Conservation (phyloP, 2,113 vertebrate species). For the Harpagus bidentatus region DNA sequence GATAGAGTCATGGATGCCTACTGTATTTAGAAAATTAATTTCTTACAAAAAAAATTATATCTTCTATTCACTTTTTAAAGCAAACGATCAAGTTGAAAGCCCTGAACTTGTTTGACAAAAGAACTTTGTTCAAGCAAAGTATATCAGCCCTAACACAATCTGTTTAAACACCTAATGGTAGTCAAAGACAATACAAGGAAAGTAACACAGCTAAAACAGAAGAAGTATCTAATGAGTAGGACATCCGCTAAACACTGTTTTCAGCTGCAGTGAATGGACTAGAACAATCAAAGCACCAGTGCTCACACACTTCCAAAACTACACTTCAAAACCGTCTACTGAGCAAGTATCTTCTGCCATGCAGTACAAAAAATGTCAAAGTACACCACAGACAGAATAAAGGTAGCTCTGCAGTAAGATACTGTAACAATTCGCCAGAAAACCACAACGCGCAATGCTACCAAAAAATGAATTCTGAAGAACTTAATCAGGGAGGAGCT, state of each 20-base stretch:
- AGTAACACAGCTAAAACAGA: not conserved
- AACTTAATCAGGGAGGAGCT: not conserved
- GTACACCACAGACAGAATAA: not conserved
- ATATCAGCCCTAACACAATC: not conserved
- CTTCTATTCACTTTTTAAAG: not conserved
- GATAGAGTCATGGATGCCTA: not conserved
- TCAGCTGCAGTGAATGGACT: not conserved
- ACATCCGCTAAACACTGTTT: not conserved
- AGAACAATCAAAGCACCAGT: not conserved
- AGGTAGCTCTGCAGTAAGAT: not conserved
- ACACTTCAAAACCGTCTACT: not conserved
- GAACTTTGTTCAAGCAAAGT: not conserved
- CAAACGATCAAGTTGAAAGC: not conserved
- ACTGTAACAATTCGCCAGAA: not conserved
- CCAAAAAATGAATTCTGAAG: not conserved
- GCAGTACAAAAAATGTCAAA: not conserved
- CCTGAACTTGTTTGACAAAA: not conserved
- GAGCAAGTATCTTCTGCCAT: rapidly evolving
- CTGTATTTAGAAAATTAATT: not conserved
- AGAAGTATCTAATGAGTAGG: not conserved
- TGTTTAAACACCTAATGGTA: not conserved
- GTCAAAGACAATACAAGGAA: constrained; percentile 24
- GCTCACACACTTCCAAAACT: not conserved
- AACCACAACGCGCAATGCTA: not conserved
- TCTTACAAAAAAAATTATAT: not conserved